Base-by-base conservation (phyloP, 1,140 invertebrate species). In the Zaprionus camerounensis region DNA sequence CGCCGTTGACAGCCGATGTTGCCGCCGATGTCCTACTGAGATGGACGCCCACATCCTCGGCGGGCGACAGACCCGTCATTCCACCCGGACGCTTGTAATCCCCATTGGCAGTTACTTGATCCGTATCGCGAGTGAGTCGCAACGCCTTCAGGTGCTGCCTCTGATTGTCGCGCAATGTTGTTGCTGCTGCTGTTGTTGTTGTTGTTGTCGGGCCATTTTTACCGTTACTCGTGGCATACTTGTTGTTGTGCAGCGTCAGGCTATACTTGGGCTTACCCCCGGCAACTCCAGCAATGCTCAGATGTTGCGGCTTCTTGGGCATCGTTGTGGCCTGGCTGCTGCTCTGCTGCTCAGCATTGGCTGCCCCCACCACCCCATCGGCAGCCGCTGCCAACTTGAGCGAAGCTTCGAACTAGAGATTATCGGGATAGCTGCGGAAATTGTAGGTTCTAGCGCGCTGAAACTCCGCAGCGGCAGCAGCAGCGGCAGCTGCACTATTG, bases 401-500 rank as follows among this genome's bases (percentile, higher is more conserved):
- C 57, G 88, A 88, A 73, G 84, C 81, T 88, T 92, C 91, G 91
- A 92, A 92, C 91, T 92, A 92, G 80, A 92, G 91, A 84, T 92
- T 92, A 71, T 92, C 91, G 38, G 91, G 91, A 80, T 92, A 92
- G 63, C 91, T 92, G 68, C 91, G 91, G 76, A 92, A 92, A 78
- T 92, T 92, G 57, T 92, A 92, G 72, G 91, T 92, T 83, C 91
- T 84, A 75, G 91, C 88, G 26, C 91, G 88, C 61, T 92, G 91
- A 22, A 92, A 92, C 28, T 92, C 84, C n/a, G 91, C 88, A 2
- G 90, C 70, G 20, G 80, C 74, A 57, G 79, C 82, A 26, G 80
- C 82, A 46, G 69, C 85, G 11, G 82, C 82, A 6, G 73, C 82
- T 17, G 84, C 78, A 24, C 76, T 75, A 12, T 74, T 82, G 41